phyloP scores from a whole-genome alignment of 2,797 vertebrate species.

The Eurystomus glaucurus region DNA sequence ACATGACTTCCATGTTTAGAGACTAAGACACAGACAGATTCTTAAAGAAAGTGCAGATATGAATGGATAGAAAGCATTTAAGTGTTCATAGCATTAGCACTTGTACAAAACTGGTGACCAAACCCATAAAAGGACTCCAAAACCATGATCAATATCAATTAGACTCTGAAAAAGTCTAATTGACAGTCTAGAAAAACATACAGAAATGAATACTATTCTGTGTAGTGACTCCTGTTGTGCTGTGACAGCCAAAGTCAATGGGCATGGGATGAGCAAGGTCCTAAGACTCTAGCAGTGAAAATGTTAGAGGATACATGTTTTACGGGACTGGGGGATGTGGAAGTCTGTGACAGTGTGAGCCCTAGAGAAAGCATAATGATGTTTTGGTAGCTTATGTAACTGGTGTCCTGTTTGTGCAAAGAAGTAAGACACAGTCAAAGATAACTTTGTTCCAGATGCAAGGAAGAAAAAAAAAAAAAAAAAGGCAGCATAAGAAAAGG shows the following conservation, averaged over 20 bases:
- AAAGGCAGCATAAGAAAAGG: fast-evolving
- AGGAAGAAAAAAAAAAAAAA: not conserved
- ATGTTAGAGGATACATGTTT: not conserved
- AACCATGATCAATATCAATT: not conserved
- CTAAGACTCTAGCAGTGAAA: not conserved
- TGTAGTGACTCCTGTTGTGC: not conserved
- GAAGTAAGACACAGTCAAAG: not conserved
- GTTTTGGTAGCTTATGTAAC: not conserved
- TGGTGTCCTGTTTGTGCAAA: not conserved
- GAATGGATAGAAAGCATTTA: not conserved
- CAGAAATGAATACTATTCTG: fast-evolving
- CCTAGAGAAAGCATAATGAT: not conserved
- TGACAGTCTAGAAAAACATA: not conserved
- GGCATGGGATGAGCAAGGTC: not conserved
- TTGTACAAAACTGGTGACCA: not conserved
- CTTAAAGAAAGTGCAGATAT: not conserved
- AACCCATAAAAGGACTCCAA: not conserved
- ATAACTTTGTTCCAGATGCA: not conserved
- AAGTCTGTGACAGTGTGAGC: not conserved
- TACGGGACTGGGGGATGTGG: fast-evolving
- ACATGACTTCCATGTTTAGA: not conserved
- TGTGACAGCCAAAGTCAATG: not conserved
- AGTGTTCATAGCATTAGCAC: not conserved
- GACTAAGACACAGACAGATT: not conserved
- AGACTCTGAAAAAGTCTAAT: not conserved